Evolutionary conservation across 2,888 invertebrate species (phyloP).

Genomic region (Daptonema setosum): DNA sequence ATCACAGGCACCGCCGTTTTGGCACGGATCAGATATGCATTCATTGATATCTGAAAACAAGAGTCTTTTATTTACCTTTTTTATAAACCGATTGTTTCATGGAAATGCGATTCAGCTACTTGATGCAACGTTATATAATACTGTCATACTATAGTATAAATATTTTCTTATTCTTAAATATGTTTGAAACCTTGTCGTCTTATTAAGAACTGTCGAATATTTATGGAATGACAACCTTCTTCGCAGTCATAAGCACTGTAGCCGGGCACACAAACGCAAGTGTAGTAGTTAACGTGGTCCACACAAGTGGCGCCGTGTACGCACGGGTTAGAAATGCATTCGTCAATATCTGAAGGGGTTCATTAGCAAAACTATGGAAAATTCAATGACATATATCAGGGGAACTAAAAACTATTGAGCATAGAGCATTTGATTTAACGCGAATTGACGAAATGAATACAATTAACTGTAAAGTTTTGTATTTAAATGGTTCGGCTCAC

Average conservation of each 20-base stretch:
- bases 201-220: background rate
- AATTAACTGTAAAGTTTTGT: background rate
- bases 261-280: slow-evolving; percentile 61
- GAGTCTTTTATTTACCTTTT: background rate
- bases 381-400: background rate
- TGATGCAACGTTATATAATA: no score
- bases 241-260: slow-evolving; percentile 74
- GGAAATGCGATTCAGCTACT: no score
- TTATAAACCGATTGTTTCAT: background rate
- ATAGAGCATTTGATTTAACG: background rate
- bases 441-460: background rate
- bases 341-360: background rate
- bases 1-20: slow-evolving; percentile 3
- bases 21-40: slow-evolving; percentile 2
- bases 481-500: background rate
- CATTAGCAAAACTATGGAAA: background rate
- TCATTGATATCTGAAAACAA: slow-evolving; percentile 2
- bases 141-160: no score
- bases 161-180: no score
- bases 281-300: background rate
- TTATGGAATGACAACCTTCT: background rate
- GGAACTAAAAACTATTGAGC: background rate
- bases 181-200: no score
- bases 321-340: background rate
- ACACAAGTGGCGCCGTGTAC: background rate